Evolutionary conservation across 2,113 vertebrate species (phyloP), one percentile per base, ranked within the genome.

Genomic region (Pholis gunnellus): DNA sequence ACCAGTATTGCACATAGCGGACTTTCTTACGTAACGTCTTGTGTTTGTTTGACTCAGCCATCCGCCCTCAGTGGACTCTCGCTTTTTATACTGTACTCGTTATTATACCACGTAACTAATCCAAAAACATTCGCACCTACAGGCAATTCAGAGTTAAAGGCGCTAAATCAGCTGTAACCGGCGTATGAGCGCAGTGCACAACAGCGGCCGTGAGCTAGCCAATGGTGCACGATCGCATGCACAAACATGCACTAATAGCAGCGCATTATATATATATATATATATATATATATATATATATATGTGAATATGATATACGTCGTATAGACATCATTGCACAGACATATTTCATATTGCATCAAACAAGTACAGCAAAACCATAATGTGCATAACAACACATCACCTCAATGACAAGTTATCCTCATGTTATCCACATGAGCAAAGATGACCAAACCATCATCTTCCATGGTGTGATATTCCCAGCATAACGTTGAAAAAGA

Each of bases 361-460:
- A 67, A 14, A 36, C 56, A 63, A 66, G 18, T n/a, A 25, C 64
- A 52, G 34, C 10, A 63, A 44, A 57, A 66, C 22, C 36, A 31
- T 20, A 57, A 76, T 31, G 57, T 36, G 29, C 54, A 25, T 9
- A 65, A 13, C 29, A 34, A 52, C 36, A 52, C 9, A 61, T 52
- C 73, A 57, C 40, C 38, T 79, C 27, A 75, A 38, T 65, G 73
- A 74, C 72, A 78, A 83, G n/a, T n/a, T 22, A n/a, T n/a, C 2
- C 68, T 72, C 50, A 65, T 72, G 29, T 60, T 18, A 52, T 56
- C n/a, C 34, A 18, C 77, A 42, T 10, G n/a, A 38, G 13, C 38
- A 71, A 75, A 60, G 31, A 14, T 13, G 9, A 44, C 27, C 29
- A 71, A 48, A 73, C 75, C 67, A 59, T 56, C 25, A 42, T 60